Conservation (phyloP, 1,140 invertebrate species). For the Drosophila triauraria region DNA sequence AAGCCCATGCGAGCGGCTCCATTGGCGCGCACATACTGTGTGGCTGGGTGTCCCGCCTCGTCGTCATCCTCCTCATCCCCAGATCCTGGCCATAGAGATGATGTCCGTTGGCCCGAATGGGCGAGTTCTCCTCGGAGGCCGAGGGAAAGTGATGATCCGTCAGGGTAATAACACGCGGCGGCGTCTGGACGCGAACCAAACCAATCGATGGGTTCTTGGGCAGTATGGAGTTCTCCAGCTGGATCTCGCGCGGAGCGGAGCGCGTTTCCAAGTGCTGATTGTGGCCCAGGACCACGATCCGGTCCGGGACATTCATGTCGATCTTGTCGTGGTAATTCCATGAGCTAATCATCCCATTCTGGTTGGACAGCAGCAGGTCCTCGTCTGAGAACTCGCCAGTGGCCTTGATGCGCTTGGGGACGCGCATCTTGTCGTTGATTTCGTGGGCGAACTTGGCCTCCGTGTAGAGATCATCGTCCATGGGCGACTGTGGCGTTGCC, state of each 20-base stretch:
- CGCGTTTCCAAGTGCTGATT: constrained; percentile 93
- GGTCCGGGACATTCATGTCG: constrained; percentile 95
- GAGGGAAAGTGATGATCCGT: constrained; percentile 93
- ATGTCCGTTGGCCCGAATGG: constrained; percentile 57
- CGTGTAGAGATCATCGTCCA: constrained; percentile 88
- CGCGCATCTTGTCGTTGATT: constrained; percentile 91
- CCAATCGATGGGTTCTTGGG: constrained; percentile 89
- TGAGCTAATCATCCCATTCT: constrained; percentile 86
- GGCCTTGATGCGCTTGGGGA: constrained; percentile 91
- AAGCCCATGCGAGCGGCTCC: constrained; percentile 74
- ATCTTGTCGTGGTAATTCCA: constrained; percentile 91
- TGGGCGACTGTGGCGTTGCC: constrained; percentile 87
- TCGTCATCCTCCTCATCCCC: constrained; percentile 64
- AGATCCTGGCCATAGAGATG: constrained; percentile 54
- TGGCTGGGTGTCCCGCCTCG: constrained; percentile 60
- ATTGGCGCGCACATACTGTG: constrained; percentile 78
- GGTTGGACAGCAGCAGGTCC: constrained; percentile 86
- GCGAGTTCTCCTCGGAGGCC: constrained; percentile 87
- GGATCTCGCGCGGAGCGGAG: constrained; percentile 93
- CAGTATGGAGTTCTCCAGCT: constrained; percentile 92
- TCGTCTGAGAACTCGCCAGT: constrained; percentile 88
- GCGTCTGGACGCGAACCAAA: constrained; percentile 91
- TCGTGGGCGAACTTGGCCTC: constrained; percentile 91
- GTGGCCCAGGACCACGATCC: constrained; percentile 94
- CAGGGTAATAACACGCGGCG: constrained; percentile 92